Base-by-base conservation (phyloP, 2,797 vertebrate species). In the Coregonus suidteri region DNA sequence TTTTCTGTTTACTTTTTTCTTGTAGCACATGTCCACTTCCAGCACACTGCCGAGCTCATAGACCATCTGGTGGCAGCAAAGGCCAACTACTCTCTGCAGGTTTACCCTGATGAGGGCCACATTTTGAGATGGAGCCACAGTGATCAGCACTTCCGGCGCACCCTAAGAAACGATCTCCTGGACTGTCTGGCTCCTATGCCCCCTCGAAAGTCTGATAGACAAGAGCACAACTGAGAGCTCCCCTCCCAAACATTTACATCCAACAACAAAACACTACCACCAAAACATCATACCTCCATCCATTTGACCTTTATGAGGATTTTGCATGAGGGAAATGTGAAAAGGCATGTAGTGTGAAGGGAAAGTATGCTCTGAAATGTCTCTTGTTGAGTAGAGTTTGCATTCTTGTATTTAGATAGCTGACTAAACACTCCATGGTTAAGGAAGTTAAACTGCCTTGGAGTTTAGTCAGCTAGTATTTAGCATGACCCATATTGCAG, bases 101-200 rank as follows among this genome's bases (percentile, higher is more conserved):
- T 92, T 68, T 92, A 91, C 64, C 91, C 91, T 13, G 91, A 92
- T 25, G 90, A 92, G 82, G 91, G 88, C 64, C 88, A 92, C 74
- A 79, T 51, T n/a, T 82, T 90, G 13, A 77, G 81, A 67, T 84
- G 75, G 7, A 82, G 82, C 31, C 78, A 75, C n/a, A 91, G 80
- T 77, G 66, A 53, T 30, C 81, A 79, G 30, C 88, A 91, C 72
- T 79, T 89, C 20, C 81, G 75, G 34, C 87, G 84, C 65, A 82
- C 81, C 4, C 70, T 91, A 5, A 31, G 79, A 65, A 77, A 82
- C 75, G 90, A 87, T 74, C 81, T 91, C 76, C 84, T 85, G 34
- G 75, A 79, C 78, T 91, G 89, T 75, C 86, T 93, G 82, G 82
- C 37, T 79, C 82, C 68, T 73, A 79, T 0, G 25, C 71, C 7